Conservation (phyloP, 2,888 invertebrate genomes). For the Syrphus vitripennis region DNA sequence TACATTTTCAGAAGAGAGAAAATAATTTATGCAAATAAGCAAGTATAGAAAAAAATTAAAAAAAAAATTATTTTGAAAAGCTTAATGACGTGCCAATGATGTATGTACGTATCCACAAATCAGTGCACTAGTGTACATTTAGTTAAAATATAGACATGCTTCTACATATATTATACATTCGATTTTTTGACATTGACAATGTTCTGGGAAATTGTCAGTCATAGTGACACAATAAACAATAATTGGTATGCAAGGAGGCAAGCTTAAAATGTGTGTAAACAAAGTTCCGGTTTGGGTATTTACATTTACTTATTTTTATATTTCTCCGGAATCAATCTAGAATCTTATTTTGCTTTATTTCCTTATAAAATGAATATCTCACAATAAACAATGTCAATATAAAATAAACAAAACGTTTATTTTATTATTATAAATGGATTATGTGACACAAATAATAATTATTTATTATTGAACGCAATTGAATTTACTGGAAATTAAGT, state of each 20-base stretch:
- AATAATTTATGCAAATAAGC: neutral
- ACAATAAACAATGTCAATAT: neutral
- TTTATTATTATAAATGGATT: neutral
- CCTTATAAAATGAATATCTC: neutral
- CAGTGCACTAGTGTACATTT: too few species aligned
- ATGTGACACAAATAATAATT: neutral
- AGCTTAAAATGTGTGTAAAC: neutral
- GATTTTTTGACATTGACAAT: neutral
- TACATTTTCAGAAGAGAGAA: too few species aligned
- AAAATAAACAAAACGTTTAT: neutral
- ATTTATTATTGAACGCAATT: neutral
- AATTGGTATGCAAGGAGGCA: neutral
- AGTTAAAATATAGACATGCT: neutral
- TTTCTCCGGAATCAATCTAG: neutral
- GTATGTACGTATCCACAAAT: neutral
- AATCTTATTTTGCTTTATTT: neutral
- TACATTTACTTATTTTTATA: neutral
- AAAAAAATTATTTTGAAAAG: neutral
- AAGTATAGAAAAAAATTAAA: neutral
- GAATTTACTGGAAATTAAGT: neutral
- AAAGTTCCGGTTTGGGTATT: constrained; percentile 3
- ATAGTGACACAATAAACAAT: neutral
- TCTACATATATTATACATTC: too few species aligned
- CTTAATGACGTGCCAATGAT: neutral
- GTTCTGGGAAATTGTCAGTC: neutral